Evolutionary conservation across 2,113 vertebrate species (phyloP).

Genomic region (Antennarius striatus): DNA sequence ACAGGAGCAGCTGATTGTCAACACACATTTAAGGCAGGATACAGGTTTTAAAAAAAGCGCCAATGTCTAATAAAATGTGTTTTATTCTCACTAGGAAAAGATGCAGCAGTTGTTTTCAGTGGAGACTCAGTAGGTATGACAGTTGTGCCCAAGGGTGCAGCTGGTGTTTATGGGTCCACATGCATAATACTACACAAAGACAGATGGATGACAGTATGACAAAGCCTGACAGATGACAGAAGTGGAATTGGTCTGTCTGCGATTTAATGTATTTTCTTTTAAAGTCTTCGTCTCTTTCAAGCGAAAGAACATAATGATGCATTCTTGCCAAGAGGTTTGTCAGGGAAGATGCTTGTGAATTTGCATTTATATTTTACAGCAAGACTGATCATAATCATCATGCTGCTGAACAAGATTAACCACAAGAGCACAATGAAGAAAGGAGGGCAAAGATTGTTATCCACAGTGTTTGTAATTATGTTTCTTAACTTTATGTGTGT

Average conservation of each 20-base stretch:
- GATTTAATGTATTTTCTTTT: conserved; percentile 55
- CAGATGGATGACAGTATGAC: conserved; percentile 64
- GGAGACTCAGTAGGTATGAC: conserved; percentile 57
- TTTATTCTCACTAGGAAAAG: conserved; percentile 44
- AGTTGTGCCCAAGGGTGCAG: conserved; percentile 46
- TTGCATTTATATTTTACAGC: conserved; percentile 69
- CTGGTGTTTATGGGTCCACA: conserved; percentile 53
- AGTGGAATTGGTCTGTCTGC: conserved; percentile 59
- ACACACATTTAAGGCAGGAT: conserved; percentile 36
- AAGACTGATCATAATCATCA: conserved; percentile 64
- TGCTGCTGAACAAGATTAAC: conserved; percentile 57
- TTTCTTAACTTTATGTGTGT: conserved; percentile 38
- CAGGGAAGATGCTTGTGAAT: conserved; percentile 50
- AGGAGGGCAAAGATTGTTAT: conserved; percentile 51
- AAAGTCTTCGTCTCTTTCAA: conserved; percentile 49
- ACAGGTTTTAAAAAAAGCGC: conserved; percentile 17
- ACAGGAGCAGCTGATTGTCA: conserved; percentile 46
- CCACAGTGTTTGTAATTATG: conserved; percentile 41
- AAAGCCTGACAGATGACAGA: conserved; percentile 52
- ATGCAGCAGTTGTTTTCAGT: conserved; percentile 56
- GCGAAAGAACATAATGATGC: conserved; percentile 48
- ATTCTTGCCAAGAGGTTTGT: conserved; percentile 58
- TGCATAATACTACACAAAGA: conserved; percentile 47
- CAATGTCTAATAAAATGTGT: conserved; percentile 23
- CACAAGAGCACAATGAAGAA: conserved; percentile 41